These are phyloP conservation scores for Melospiza georgiana DNA, from an alignment of 2,113 vertebrate species.

Conservation along the genomic window DNA sequence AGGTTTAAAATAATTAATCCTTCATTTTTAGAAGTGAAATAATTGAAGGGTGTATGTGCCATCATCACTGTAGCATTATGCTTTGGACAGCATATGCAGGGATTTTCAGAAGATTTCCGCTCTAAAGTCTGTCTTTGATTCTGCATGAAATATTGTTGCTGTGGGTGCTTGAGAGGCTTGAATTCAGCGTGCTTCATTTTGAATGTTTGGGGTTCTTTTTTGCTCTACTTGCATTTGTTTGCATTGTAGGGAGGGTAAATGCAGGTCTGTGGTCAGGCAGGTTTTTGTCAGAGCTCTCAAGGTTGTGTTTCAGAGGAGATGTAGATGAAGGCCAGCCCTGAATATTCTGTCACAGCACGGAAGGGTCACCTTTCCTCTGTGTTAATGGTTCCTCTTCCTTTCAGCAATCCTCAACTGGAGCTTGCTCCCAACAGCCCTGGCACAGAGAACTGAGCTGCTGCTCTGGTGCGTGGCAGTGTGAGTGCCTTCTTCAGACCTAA, in stretches of 20 bases:
- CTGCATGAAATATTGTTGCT: background rate
- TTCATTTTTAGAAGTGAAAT: background rate
- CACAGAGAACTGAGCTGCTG: background rate
- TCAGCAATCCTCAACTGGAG: background rate
- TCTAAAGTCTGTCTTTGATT: background rate
- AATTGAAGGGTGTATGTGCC: background rate
- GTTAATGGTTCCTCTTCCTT: background rate
- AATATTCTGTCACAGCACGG: background rate
- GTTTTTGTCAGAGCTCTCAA: background rate
- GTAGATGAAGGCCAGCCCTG: background rate
- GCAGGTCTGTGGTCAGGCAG: background rate
- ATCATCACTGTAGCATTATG: background rate
- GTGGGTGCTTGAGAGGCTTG: accelerated
- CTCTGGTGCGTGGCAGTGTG: background rate
- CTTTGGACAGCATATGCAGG: background rate
- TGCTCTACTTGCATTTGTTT: background rate
- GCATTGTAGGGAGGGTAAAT: background rate
- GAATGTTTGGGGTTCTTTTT: background rate
- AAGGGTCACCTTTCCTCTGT: background rate
- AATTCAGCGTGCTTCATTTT: background rate
- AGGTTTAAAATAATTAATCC: background rate
- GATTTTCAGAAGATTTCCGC: background rate
- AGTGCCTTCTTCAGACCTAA: background rate
- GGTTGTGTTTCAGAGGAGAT: background rate
- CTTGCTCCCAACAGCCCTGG: background rate